Evolutionary conservation across 2,888 invertebrate species (phyloP).

Genomic region (Ptychoptera contaminata): DNA sequence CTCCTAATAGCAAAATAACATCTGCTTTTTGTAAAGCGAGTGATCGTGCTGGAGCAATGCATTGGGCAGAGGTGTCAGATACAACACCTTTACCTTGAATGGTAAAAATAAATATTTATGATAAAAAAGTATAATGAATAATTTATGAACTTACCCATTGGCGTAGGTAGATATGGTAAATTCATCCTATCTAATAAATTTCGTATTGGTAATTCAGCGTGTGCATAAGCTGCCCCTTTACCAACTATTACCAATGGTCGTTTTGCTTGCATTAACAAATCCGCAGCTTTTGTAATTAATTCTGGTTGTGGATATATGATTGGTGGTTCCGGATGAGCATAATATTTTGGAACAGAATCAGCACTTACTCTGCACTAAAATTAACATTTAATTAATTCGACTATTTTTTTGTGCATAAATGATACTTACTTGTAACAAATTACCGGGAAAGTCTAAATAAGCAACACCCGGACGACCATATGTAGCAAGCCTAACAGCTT

Average conservation of each 20-base stretch:
- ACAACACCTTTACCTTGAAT: slow-evolving; percentile 49
- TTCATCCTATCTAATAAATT: slow-evolving; percentile 54
- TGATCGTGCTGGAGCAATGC: slow-evolving; percentile 79
- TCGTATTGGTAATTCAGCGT: slow-evolving; percentile 55
- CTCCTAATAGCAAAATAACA: slow-evolving; percentile 75
- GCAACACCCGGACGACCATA: slow-evolving; percentile 81
- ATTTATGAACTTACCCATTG: slow-evolving; percentile 51
- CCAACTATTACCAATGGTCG: slow-evolving; percentile 83
- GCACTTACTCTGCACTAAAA: slow-evolving; percentile 12
- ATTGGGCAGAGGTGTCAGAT: slow-evolving; percentile 47
- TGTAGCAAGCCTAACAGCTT: slow-evolving; percentile 67
- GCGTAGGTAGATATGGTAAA: slow-evolving; percentile 84
- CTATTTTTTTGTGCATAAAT: slow-evolving; percentile 18
- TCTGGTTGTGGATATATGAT: slow-evolving; percentile 57
- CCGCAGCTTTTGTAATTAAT: slow-evolving; percentile 52
- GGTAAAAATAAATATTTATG: too few relatives aligned
- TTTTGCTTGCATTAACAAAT: slow-evolving; percentile 49
- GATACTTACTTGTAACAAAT: slow-evolving; percentile 44
- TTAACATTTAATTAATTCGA: too few relatives aligned
- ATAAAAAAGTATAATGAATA: too few relatives aligned
- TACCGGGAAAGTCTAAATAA: slow-evolving; percentile 87
- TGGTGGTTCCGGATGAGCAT: slow-evolving; percentile 35
- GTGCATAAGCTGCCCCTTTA: slow-evolving; percentile 74
- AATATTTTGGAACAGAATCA: slow-evolving; percentile 23
- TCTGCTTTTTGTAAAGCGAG: slow-evolving; percentile 75